Evolutionary conservation across 2,888 invertebrate genomes (phyloP).

Genomic region (Bombyx huttoni): DNA sequence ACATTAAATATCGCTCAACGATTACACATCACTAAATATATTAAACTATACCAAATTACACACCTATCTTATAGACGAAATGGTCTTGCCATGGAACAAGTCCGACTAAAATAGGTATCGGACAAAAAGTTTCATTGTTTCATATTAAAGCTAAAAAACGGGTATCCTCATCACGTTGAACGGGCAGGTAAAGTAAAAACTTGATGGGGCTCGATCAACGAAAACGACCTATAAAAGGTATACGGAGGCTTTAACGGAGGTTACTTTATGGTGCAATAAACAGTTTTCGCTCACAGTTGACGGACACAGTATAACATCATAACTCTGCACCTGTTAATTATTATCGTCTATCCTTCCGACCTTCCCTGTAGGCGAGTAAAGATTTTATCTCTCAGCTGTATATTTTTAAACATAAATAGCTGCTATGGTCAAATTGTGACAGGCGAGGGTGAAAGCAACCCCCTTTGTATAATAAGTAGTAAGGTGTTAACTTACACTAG

Average conservation of each 20-base stretch:
- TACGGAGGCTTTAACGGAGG: slow-evolving; percentile 20
- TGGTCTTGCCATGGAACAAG: not conserved
- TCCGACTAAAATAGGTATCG: not conserved
- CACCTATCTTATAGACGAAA: too few relatives aligned
- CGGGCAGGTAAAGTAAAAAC: slow-evolving; percentile 4
- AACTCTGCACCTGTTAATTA: slow-evolving; percentile 7
- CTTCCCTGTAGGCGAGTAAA: not conserved
- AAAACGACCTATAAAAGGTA: slow-evolving; percentile 28
- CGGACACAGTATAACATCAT: slow-evolving; percentile 6
- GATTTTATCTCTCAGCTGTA: too few relatives aligned
- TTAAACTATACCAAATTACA: too few relatives aligned
- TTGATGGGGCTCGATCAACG: slow-evolving; percentile 27
- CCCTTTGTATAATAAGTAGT: too few relatives aligned
- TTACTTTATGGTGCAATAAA: slow-evolving; percentile 31
- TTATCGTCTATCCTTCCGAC: not conserved
- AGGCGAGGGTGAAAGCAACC: too few relatives aligned
- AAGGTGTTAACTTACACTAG: too few relatives aligned
- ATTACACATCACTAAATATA: too few relatives aligned
- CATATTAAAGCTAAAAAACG: not conserved
- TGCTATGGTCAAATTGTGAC: too few relatives aligned
- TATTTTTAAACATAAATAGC: too few relatives aligned
- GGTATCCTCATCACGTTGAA: not conserved
- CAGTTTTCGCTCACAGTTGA: slow-evolving; percentile 7
- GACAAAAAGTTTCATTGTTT: slow-evolving; percentile 4
- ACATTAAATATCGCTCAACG: too few relatives aligned